Evolutionary conservation across 2,888 invertebrate species (phyloP).

Genomic region (Cactoblastis cactorum): DNA sequence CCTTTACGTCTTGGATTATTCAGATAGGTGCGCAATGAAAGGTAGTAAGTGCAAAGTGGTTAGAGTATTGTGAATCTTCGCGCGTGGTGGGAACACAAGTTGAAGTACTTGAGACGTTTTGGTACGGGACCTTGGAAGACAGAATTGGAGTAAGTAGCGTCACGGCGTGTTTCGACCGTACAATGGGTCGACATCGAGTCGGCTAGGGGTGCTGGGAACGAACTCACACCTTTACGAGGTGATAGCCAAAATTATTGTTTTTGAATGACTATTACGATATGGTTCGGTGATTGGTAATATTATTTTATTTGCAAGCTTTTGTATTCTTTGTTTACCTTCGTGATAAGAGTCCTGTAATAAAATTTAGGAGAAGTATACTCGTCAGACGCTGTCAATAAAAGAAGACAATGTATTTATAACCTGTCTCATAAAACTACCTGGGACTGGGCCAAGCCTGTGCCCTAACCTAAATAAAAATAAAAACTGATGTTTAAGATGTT

Average conservation of each 20-base stretch:
- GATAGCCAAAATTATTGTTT: conserved; percentile 68
- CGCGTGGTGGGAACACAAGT: conserved; percentile 36
- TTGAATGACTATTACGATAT: conserved; percentile 64
- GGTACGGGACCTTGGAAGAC: conserved; percentile 47
- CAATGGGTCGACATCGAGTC: conserved; percentile 71
- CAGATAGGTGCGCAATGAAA: conserved; percentile 27
- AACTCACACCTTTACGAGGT: conserved; percentile 68
- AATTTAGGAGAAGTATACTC: too few species aligned
- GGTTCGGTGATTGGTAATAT: conserved; percentile 29
- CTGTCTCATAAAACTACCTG: too few species aligned
- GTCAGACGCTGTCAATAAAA: too few species aligned
- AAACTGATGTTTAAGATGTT: too few species aligned
- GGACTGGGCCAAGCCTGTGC: too few species aligned
- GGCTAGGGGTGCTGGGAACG: conserved; percentile 73
- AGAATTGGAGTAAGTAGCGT: conserved; percentile 79
- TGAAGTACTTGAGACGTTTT: conserved; percentile 55
- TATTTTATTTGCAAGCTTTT: conserved; percentile 18
- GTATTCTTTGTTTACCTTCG: background rate
- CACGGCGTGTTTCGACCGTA: conserved; percentile 76
- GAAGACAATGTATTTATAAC: too few species aligned
- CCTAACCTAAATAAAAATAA: too few species aligned
- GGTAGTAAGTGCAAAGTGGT: conserved; percentile 47
- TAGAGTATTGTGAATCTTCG: conserved; percentile 33
- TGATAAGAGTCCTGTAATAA: too few species aligned
- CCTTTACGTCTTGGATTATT: conserved; percentile 35